Percentiles rank a stretch among this genome's conserved stretches.
These are phyloP conservation scores for Globodera ellingtonae DNA, from an alignment of 1,140 invertebrate species.

Conservation along the genomic window DNA sequence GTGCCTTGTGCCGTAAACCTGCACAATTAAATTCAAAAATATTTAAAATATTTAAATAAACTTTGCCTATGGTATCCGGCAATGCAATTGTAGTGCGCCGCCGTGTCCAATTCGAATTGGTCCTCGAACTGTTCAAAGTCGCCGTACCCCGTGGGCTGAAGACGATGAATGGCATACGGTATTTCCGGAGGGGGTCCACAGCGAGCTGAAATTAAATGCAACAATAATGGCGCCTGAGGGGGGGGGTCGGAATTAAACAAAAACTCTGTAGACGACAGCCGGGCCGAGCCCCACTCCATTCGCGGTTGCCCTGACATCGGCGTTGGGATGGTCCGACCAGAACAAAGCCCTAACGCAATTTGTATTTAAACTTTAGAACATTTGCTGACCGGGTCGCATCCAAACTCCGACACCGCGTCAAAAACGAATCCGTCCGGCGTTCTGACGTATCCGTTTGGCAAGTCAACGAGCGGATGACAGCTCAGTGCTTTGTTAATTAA, in stretches of 20 bases:
- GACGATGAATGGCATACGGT: conserved; percentile 82
- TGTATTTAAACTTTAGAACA: background rate
- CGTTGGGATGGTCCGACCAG: conserved; percentile 65
- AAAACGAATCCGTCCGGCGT: conserved; percentile 65
- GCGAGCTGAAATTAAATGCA: conserved; percentile 46
- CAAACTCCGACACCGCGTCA: conserved; percentile 66
- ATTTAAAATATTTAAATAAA: background rate
- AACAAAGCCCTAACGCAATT: conserved; percentile 62
- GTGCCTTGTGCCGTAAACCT: conserved; percentile 60
- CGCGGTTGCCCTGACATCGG: conserved; percentile 67
- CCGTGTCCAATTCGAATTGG: conserved; percentile 70
- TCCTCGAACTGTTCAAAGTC: conserved; percentile 50
- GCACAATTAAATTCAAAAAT: background rate
- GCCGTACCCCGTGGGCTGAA: conserved; percentile 68
- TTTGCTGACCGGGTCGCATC: conserved; percentile 59
- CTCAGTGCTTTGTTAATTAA: conserved; percentile 47
- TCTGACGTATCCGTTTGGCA: conserved; percentile 57
- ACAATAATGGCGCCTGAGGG: background rate
- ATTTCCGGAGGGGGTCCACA: conserved; percentile 83
- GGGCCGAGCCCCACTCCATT: conserved; percentile 67
- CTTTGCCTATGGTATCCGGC: conserved; percentile 75
- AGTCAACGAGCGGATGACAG: conserved; percentile 57
- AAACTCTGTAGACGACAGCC: conserved; percentile 61
- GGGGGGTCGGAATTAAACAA: conserved; percentile 13
- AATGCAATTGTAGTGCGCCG: conserved; percentile 86